A percentile compares a stretch with the other conserved stretches of the same genome.
These are phyloP conservation scores for Paratilapia polleni DNA, from an alignment of 2,113 vertebrate species.

Conservation along the genomic window DNA sequence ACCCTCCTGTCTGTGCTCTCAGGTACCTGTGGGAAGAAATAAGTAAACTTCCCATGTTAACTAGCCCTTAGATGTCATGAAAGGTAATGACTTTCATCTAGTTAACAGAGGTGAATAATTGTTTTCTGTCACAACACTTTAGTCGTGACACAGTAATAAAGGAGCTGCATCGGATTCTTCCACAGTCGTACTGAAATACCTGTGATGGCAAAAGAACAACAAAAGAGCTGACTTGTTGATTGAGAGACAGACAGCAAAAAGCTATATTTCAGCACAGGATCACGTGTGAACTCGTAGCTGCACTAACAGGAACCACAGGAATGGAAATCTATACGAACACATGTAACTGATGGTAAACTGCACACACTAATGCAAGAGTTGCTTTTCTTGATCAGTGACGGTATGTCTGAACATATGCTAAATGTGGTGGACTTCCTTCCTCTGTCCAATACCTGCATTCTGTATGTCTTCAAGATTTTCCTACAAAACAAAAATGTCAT, in stretches of 20 bases:
- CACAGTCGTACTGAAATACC: not conserved
- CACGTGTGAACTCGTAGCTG: not conserved
- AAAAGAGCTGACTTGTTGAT: not conserved
- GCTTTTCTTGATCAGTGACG: not conserved
- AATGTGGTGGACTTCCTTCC: not conserved
- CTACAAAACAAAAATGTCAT: no score
- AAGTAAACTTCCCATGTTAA: not conserved
- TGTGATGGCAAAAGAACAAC: not conserved
- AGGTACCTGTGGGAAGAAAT: not conserved
- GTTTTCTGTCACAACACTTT: not conserved
- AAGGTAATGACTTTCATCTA: not conserved
- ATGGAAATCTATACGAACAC: not conserved
- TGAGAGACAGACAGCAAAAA: not conserved
- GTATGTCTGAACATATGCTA: not conserved
- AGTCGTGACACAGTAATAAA: not conserved
- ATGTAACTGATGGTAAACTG: not conserved
- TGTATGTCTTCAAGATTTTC: no score
- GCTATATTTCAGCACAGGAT: not conserved
- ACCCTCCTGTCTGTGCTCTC: not conserved
- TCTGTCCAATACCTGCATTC: no score
- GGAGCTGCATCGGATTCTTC: no score
- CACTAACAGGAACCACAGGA: not conserved
- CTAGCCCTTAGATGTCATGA: not conserved
- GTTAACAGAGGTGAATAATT: not conserved
- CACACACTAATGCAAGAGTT: not conserved